A percentile compares a stretch with the other conserved stretches of the same genome.
Conservation (phyloP, 2,797 vertebrate species). For the Lagodon rhomboides region DNA sequence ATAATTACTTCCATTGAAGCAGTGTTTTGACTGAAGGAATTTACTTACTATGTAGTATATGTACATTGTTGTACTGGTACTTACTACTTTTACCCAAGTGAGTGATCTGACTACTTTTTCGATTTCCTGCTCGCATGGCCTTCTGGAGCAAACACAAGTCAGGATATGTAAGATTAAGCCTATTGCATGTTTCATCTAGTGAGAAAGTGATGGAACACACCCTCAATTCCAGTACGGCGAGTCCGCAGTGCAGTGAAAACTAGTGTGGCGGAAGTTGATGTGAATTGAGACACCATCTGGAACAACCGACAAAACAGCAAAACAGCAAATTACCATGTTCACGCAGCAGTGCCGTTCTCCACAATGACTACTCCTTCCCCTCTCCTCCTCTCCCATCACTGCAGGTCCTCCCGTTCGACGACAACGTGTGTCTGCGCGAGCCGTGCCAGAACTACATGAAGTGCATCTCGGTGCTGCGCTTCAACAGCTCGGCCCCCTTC, state of each 20-base stretch:
- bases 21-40: background rate
- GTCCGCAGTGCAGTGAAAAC: background rate
- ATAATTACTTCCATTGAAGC: background rate
- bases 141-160: background rate
- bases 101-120: no score
- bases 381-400: background rate
- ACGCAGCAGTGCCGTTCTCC: background rate
- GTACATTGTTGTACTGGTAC: no score
- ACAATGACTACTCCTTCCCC: background rate
- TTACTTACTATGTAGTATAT: background rate
- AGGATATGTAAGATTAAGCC: background rate
- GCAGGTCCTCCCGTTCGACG: slow-evolving; percentile 95
- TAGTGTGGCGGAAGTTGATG: background rate
- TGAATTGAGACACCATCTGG: background rate
- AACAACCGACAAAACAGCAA: background rate
- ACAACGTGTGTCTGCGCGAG: slow-evolving; percentile 97
- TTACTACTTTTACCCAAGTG: background rate
- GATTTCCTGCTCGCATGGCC: background rate
- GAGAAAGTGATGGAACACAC: background rate
- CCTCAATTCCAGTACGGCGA: no score
- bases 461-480: slow-evolving; percentile 97
- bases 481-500: slow-evolving; percentile 97
- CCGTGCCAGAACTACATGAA: slow-evolving; percentile 99
- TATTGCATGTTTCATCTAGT: background rate
- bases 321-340: background rate